Base-by-base conservation (phyloP, 1,140 invertebrate species). In the Helicorthomorpha holstii region DNA sequence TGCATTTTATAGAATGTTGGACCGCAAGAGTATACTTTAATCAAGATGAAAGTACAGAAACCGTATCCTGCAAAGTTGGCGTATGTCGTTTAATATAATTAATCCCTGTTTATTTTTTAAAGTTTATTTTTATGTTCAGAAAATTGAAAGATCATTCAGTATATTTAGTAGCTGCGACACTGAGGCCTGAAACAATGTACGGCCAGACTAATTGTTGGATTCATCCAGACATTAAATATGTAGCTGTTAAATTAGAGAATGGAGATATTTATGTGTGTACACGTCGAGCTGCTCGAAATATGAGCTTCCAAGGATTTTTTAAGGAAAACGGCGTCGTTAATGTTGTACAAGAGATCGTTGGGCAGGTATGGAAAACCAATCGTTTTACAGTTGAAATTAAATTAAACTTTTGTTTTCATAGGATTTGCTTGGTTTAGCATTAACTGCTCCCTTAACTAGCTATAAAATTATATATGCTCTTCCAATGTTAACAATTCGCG, bases 141-240 rank as follows among this genome's bases (percentile, higher is more conserved):
- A n/a, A n/a, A n/a, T n/a, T 79, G 49, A 58, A 65, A 53, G 68
- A 68, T 2, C 76, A 79, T 61, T 63, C 74, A 7, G 74, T 96
- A 23, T 95, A 71, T 66, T 73, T 98, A 46, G 91, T 98, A 14
- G 93, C 94, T 41, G 96, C 92, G n/a, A 99, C 96, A 19, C 69
- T 99, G 3, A 72, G 94, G 57, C 94, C 95, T 12, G 96, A 99
- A 72, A 99, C 96, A 1, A 98, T 99, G 95, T 99, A 97, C 67
- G 96, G 96, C 1, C 96, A 98, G 73, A 99, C 96, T 0, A 99
- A 98, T 65, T 97, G 94, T 65, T 99, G 94, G 92, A 64, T 99
- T 1, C 82, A 83, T 63, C 96, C 96, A 2, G 90, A 96, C 60
- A 91, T 98, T 58, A 79, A 79, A 54, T 98, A 98, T 62, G 79